phyloP scores from a whole-genome alignment of 2,888 invertebrate genomes.

The Zeuzera pyrina region DNA sequence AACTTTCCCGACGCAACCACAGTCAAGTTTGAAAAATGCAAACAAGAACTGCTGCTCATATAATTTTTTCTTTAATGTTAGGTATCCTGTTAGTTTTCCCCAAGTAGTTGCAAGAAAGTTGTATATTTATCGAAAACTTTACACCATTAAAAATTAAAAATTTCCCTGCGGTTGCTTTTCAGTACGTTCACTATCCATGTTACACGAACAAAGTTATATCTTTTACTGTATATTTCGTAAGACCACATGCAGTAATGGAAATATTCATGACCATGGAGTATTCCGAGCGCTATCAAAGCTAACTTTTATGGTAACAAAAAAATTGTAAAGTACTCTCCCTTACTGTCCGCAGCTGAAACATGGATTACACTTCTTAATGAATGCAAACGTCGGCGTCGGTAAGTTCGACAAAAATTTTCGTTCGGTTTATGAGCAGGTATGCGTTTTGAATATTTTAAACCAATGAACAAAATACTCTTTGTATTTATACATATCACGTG shows the following conservation, averaged over 20 bases:
- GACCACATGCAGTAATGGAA: constrained; percentile 24
- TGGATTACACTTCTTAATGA: constrained; percentile 35
- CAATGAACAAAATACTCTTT: too few relatives aligned
- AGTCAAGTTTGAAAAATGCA: constrained; percentile 12
- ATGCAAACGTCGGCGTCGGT: constrained; percentile 24
- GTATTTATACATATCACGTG: too few relatives aligned
- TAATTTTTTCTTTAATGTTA: constrained; percentile 1
- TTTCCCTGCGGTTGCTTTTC: too few relatives aligned
- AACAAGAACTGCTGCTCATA: constrained; percentile 5
- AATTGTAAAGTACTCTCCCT: constrained; percentile 23
- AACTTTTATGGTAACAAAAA: constrained; percentile 26
- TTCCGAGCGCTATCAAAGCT: too few relatives aligned
- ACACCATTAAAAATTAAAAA: too few relatives aligned
- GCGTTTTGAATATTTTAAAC: neutral
- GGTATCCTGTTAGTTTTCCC: neutral
- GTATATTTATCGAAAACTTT: too few relatives aligned
- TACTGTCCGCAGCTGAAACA: constrained; percentile 20
- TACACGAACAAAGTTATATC: too few relatives aligned
- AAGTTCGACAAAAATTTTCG: constrained; percentile 34
- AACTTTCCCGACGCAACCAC: constrained; percentile 16
- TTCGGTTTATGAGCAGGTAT: too few relatives aligned
- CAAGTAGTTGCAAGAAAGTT: neutral
- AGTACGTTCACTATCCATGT: too few relatives aligned
- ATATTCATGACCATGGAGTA: too few relatives aligned
- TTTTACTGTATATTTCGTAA: too few relatives aligned